These are phyloP conservation scores for Enteromius trimaculatus DNA, from an alignment of 2,797 vertebrate species.

Conservation along the genomic window DNA sequence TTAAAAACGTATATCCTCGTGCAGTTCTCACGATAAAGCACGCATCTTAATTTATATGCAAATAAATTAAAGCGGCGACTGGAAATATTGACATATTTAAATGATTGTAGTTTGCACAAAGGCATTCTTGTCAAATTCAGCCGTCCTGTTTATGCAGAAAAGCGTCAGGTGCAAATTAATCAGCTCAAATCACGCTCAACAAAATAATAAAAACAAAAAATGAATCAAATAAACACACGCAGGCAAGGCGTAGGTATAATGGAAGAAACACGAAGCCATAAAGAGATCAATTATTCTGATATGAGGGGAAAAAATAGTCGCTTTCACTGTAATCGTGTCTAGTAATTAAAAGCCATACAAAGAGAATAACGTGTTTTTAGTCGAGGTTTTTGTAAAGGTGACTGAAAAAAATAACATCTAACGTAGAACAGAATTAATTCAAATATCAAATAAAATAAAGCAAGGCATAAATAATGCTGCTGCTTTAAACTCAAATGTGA, in stretches of 20 bases:
- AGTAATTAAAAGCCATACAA: background rate
- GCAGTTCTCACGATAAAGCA: background rate
- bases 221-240: background rate
- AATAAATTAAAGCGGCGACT: background rate
- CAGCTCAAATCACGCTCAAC: constrained; percentile 11
- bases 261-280: background rate
- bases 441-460: background rate
- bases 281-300: background rate
- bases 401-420: background rate
- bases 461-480: background rate
- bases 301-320: background rate
- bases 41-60: constrained; percentile 14
- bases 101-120: background rate
- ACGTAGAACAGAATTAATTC: background rate
- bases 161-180: background rate
- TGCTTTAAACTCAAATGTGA: background rate
- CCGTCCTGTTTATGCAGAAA: background rate
- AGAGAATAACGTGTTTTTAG: background rate
- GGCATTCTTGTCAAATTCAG: background rate
- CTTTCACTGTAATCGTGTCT: background rate
- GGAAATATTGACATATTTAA: constrained; percentile 10
- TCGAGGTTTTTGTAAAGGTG: background rate
- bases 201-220: background rate
- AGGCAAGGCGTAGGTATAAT: background rate
- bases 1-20: background rate